phyloP scores from a whole-genome alignment of 2,113 vertebrate genomes.

The Orientallactaga bullata region DNA sequence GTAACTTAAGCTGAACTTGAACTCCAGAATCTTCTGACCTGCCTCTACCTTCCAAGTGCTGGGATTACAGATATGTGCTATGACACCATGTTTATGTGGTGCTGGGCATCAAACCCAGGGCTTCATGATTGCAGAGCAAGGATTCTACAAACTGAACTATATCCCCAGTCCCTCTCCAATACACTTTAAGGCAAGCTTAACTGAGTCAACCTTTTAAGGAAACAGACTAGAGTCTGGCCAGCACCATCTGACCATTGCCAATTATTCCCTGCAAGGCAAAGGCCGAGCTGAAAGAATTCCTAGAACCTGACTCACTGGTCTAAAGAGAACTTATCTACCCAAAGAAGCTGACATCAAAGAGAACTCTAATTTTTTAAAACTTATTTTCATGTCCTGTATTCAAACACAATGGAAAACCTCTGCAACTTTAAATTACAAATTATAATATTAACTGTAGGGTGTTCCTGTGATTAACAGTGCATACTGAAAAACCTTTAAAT shows the following conservation, averaged over 20 bases:
- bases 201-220: constrained; percentile 26
- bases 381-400: constrained; percentile 56
- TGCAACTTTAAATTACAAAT: constrained; percentile 63
- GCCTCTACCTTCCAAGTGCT: not conserved
- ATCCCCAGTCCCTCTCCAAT: not conserved
- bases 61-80: not conserved
- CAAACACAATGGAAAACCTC: constrained; percentile 50
- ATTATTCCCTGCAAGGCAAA: constrained; percentile 48
- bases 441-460: constrained; percentile 41
- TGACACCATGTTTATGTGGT: not conserved
- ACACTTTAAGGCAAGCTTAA: constrained; percentile 51
- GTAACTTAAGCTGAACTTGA: not conserved
- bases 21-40: not conserved
- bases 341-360: constrained; percentile 76
- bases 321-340: constrained; percentile 59
- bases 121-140: not conserved
- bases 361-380: constrained; percentile 78
- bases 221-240: constrained; percentile 34
- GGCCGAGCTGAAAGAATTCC: constrained; percentile 67
- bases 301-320: constrained; percentile 70
- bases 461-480: constrained; percentile 23
- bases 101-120: not conserved
- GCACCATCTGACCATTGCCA: constrained; percentile 18
- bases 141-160: not conserved
- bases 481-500: constrained; percentile 9